A percentile compares a stretch with the other conserved stretches of the same genome.
These are phyloP conservation scores for Amiota communis DNA, from an alignment of 2,888 invertebrate species.

Conservation along the genomic window DNA sequence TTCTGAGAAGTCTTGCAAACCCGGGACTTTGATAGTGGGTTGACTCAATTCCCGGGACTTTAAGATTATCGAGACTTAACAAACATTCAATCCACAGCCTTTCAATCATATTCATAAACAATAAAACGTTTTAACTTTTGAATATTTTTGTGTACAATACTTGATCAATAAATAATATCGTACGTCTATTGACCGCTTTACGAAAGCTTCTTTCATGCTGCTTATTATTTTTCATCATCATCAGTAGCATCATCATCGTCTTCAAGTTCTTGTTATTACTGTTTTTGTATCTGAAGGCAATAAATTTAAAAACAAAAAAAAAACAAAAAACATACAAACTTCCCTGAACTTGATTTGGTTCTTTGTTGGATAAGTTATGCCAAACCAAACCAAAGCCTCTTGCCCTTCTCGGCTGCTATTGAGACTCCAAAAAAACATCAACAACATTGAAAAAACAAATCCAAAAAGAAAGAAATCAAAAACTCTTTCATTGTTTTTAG, in stretches of 20 bases:
- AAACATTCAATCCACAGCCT: no score
- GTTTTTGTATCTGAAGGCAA: no score
- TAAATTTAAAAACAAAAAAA: constrained; percentile 38
- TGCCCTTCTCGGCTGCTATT: no score
- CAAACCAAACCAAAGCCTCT: no score
- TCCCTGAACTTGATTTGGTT: constrained; percentile 57
- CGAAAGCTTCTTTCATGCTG: background rate
- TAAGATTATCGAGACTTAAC: no score
- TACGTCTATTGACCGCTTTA: constrained; percentile 4
- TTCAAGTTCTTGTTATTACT: background rate
- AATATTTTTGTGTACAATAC: no score
- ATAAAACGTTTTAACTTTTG: no score
- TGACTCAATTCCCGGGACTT: no score
- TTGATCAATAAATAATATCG: background rate
- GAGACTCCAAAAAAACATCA: background rate
- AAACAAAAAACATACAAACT: constrained; percentile 26
- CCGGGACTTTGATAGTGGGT: no score
- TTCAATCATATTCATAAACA: no score
- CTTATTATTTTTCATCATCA: constrained; percentile 30
- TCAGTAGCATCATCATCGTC: constrained; percentile 22
- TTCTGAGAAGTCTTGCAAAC: no score
- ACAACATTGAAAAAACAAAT: background rate
- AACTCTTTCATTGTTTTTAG: background rate
- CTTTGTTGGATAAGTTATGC: background rate
- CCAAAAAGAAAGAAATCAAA: constrained; percentile 4